Evolutionary conservation across 2,797 vertebrate genomes (phyloP).

Genomic region (Cyprinodon diabolis): DNA sequence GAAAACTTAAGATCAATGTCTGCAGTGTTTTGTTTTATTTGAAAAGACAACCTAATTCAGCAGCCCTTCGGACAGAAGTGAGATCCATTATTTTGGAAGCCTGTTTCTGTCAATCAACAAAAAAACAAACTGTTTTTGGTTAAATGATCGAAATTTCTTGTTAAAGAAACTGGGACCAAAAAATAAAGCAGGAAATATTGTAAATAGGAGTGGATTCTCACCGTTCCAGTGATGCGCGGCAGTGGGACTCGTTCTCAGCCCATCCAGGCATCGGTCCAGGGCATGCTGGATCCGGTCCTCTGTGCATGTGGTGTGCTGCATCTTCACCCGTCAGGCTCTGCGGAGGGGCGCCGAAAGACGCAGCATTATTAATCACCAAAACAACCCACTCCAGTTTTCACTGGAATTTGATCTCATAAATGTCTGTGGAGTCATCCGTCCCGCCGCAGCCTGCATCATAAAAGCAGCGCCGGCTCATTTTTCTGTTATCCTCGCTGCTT

Average conservation of each 20-base stretch:
- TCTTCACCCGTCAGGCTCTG: slow-evolving; percentile 90
- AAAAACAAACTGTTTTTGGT: background rate
- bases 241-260: slow-evolving; percentile 83
- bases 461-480: slow-evolving; percentile 7
- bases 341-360: slow-evolving; percentile 4
- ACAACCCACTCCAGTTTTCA: slow-evolving; percentile 21
- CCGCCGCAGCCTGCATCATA: background rate
- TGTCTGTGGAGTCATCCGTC: background rate
- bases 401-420: slow-evolving; percentile 28
- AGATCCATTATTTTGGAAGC: background rate
- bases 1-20: too few species aligned
- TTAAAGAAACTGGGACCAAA: background rate
- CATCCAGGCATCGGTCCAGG: slow-evolving; percentile 91
- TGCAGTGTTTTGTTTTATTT: too few species aligned
- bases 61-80: background rate
- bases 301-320: slow-evolving; percentile 97
- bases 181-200: too few species aligned
- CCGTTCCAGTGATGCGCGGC: slow-evolving; percentile 87
- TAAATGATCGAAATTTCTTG: background rate
- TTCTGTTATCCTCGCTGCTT: slow-evolving; percentile 51
- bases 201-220: slow-evolving; percentile 61
- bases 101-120: too few species aligned
- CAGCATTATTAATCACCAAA: slow-evolving; percentile 6
- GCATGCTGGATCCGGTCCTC: slow-evolving; percentile 98
- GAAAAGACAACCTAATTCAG: too few species aligned